Percentiles rank a stretch among this genome's conserved stretches.
phyloP scores from a whole-genome alignment of 2,888 invertebrate genomes.

The Erpobdella octoculata region DNA sequence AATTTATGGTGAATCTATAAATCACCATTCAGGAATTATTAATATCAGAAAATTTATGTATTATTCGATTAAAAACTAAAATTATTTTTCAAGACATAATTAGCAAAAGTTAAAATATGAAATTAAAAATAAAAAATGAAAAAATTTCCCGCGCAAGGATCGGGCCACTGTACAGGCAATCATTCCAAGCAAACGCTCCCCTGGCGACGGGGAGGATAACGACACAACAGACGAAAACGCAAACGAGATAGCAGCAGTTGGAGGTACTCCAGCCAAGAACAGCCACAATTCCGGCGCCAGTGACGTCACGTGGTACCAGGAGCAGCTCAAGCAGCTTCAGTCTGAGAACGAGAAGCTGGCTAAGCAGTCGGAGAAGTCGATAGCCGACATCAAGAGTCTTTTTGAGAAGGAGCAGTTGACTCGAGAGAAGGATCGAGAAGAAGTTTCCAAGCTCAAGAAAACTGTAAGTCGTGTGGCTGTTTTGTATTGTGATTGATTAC shows the following conservation, averaged over 20 bases:
- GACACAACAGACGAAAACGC: background rate
- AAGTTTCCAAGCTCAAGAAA: background rate
- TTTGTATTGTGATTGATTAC: too few relatives aligned
- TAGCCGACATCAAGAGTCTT: background rate
- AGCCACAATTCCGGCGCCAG: background rate
- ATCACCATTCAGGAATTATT: background rate
- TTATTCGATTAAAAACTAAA: background rate
- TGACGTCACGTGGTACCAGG: background rate
- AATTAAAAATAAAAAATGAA: background rate
- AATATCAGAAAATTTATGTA: background rate
- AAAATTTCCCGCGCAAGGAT: too few relatives aligned
- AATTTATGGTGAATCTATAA: background rate
- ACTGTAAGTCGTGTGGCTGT: constrained; percentile 6
- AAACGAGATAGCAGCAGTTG: background rate
- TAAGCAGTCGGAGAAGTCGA: constrained; percentile 8
- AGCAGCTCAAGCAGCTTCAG: background rate
- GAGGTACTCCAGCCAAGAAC: background rate
- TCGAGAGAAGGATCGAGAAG: background rate
- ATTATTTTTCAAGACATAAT: too few relatives aligned
- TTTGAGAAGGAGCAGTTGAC: constrained; percentile 2
- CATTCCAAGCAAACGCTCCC: background rate
- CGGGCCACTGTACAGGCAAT: too few relatives aligned
- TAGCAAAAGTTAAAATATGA: too few relatives aligned
- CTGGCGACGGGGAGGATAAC: background rate
- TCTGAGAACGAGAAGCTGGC: background rate